Conservation (phyloP, 1,140 invertebrate species). For the Lucilia cuprina region DNA sequence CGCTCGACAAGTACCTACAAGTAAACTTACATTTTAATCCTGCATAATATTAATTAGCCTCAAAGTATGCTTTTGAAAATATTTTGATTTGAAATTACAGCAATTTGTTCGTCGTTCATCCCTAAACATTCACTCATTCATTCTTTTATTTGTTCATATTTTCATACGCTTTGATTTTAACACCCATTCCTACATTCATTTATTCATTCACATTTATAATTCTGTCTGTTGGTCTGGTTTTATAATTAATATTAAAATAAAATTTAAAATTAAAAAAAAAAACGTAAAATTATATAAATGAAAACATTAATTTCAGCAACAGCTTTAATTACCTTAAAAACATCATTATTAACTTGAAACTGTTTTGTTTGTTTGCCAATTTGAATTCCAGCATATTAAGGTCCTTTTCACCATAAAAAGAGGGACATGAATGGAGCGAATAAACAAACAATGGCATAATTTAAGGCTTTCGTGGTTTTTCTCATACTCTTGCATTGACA, state of each 20-base stretch:
- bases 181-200: not conserved
- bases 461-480: too few species aligned
- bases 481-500: too few species aligned
- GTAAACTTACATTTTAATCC: not conserved
- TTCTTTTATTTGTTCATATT: not conserved
- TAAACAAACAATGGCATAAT: not conserved
- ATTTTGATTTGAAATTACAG: not conserved
- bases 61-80: not conserved
- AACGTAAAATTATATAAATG: not conserved
- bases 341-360: not conserved
- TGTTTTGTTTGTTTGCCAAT: not conserved
- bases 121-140: too few species aligned
- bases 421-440: not conserved
- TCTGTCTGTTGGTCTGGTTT: not conserved
- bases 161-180: not conserved
- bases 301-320: constrained; percentile 1
- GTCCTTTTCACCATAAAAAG: not conserved
- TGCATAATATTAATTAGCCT: not conserved
- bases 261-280: not conserved
- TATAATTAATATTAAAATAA: not conserved
- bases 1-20: too few species aligned
- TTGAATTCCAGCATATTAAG: not conserved
- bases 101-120: not conserved
- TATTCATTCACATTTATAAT: not conserved
- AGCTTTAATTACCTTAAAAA: constrained; percentile 1